Base-by-base conservation (phyloP, 2,113 vertebrate species). In the Caranx ignobilis region DNA sequence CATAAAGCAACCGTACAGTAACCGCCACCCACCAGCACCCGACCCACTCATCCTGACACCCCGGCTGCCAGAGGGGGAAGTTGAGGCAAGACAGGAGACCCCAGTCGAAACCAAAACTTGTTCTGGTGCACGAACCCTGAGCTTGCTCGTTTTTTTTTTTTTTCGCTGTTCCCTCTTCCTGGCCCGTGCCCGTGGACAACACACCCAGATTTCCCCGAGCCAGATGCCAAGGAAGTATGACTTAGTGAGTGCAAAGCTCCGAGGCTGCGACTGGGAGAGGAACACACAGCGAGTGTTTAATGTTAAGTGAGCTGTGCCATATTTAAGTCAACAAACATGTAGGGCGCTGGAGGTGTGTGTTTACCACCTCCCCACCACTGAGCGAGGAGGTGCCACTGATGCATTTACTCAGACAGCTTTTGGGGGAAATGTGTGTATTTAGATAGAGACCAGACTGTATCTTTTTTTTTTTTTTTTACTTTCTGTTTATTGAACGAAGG, bases 1-100 rank as follows among this genome's bases (percentile, higher is more conserved):
- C 86, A 92, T 90, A 91, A 93, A 89, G 87, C 81, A 85, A 32
- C 52, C 85, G 77, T 88, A 91, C 83, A 90, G 85, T 86, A 89
- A 85, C 77, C 75, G 84, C 85, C 89, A 86, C 79, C 71, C 79
- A 35, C 64, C 80, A 76, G 82, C 73, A 2, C 55, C 55, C 68
- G 15, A 21, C 70, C 78, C 75, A 71, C 83, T 84, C 88, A 80
- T 81, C 84, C 87, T 78, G 0, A 56, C 37, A 3, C 65, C 55
- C 55, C 12, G 10, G 72, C 77, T 69, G 72, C 77, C 76, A 64
- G 57, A 48, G 62, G 26, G 65, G 7, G 71, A 7, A 70, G 79
- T 57, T 71, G 48, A 60, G 54, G 71, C 48, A 61, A 64, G 56
- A 55, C 79, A 47, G 74, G 54, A 19, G 35, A 60, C n/a, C 66